Evolutionary conservation across 2,113 vertebrate genomes (phyloP).

Genomic region (Lontra canadensis): DNA sequence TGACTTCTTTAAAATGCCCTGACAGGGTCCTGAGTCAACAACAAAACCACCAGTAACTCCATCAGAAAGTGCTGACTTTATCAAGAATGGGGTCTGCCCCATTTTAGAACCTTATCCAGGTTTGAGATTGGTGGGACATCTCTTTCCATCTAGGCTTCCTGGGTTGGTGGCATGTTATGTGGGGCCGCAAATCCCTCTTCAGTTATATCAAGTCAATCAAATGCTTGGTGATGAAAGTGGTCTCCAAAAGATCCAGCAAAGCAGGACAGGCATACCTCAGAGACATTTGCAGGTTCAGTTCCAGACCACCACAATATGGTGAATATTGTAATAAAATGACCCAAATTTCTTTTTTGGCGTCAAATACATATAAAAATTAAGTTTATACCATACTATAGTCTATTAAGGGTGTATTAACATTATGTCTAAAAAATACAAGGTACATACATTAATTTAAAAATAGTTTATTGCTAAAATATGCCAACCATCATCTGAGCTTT

Average conservation of each 20-base stretch:
- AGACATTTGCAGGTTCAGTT: neutral
- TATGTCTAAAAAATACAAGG: neutral
- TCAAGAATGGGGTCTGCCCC: neutral
- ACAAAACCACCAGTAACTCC: neutral
- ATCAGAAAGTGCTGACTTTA: neutral
- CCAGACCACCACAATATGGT: neutral
- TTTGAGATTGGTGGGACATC: no score
- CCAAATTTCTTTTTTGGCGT: neutral
- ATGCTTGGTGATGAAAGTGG: neutral
- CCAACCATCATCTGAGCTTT: neutral
- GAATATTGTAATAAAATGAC: neutral
- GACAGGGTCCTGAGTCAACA: neutral
- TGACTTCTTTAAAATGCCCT: neutral
- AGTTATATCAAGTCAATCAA: fast-evolving
- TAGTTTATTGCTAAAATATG: neutral
- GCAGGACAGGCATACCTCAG: neutral
- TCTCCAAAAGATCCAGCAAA: no score
- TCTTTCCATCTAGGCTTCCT: neutral
- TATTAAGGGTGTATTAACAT: neutral
- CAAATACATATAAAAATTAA: neutral
- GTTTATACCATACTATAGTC: neutral
- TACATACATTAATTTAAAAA: neutral
- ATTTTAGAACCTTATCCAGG: neutral
- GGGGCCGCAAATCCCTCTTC: neutral
- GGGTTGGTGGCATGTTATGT: neutral